A percentile compares a stretch with the other conserved stretches of the same genome.
Evolutionary conservation across 2,888 invertebrate genomes (phyloP).

Genomic region (Tineola bisselliella): DNA sequence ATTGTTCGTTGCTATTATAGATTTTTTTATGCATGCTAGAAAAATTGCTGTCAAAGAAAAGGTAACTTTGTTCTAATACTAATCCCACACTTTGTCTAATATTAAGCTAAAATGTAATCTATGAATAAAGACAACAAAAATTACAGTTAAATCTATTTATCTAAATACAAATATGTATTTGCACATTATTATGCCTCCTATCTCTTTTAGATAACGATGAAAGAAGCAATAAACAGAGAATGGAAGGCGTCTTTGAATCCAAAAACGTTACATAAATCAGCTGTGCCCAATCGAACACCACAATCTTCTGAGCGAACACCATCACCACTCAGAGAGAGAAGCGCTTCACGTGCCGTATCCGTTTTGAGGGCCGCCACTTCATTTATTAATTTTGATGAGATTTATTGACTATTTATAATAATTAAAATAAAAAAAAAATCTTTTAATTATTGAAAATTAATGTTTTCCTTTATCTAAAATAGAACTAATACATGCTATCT

Average conservation of each 20-base stretch:
- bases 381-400: slow-evolving; percentile 57
- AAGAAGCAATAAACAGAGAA: slow-evolving; percentile 47
- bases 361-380: slow-evolving; percentile 50
- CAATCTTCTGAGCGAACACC: slow-evolving; percentile 39
- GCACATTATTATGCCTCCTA: neutral
- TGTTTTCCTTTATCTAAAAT: neutral
- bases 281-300: slow-evolving; percentile 48
- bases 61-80: too few species aligned
- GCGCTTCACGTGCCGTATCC: slow-evolving; percentile 50
- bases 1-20: slow-evolving; percentile 78
- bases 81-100: too few species aligned
- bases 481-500: neutral
- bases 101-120: neutral
- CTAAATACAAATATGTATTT: neutral
- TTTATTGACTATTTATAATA: slow-evolving; percentile 29
- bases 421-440: neutral
- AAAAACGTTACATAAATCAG: slow-evolving; percentile 38
- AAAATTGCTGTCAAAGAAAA: slow-evolving; percentile 80
- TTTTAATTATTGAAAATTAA: neutral
- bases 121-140: neutral
- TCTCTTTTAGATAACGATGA: slow-evolving; percentile 37
- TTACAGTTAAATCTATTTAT: neutral
- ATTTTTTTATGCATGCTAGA: slow-evolving; percentile 87
- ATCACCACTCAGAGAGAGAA: slow-evolving; percentile 40
- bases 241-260: slow-evolving; percentile 54